These are phyloP conservation scores for Eupleurogrammus muticus DNA, from an alignment of 2,797 vertebrate species.

Conservation along the genomic window DNA sequence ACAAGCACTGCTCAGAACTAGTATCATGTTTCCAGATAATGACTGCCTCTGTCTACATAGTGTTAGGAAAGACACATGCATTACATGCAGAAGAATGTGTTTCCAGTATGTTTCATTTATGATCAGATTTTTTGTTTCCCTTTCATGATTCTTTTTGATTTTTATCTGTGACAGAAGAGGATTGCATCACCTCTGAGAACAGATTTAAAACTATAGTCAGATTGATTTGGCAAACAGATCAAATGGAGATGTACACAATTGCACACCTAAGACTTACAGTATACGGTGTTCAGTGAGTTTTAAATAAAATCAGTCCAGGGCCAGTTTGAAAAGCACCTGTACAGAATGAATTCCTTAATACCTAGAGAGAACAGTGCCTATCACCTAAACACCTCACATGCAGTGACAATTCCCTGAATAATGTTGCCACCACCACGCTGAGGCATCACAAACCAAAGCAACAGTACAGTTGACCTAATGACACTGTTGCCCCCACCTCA, in stretches of 20 bases:
- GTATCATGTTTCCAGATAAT: constrained; percentile 40
- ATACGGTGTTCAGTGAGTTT: not conserved
- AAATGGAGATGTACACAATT: constrained; percentile 5
- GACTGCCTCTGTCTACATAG: constrained; percentile 18
- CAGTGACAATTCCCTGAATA: no score
- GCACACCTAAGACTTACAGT: not conserved
- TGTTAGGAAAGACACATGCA: constrained; percentile 22
- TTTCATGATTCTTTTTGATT: constrained; percentile 27
- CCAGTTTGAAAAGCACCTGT: no score
- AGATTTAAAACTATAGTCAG: not conserved
- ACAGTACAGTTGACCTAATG: no score
- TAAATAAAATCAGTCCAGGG: not conserved
- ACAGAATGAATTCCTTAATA: no score
- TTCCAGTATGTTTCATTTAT: constrained; percentile 1
- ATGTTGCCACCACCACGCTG: no score
- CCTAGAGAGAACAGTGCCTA: no score
- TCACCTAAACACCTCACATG: no score
- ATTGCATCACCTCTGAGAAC: not conserved
- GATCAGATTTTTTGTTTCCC: constrained; percentile 32
- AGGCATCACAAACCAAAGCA: no score
- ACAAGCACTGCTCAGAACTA: constrained; percentile 20
- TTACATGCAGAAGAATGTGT: not conserved
- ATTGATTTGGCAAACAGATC: constrained; percentile 7
- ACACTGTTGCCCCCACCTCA: no score
- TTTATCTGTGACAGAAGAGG: constrained; percentile 1